These are phyloP conservation scores for Leucoraja erinaceus DNA, from an alignment of 2,113 vertebrate species.

Conservation along the genomic window DNA sequence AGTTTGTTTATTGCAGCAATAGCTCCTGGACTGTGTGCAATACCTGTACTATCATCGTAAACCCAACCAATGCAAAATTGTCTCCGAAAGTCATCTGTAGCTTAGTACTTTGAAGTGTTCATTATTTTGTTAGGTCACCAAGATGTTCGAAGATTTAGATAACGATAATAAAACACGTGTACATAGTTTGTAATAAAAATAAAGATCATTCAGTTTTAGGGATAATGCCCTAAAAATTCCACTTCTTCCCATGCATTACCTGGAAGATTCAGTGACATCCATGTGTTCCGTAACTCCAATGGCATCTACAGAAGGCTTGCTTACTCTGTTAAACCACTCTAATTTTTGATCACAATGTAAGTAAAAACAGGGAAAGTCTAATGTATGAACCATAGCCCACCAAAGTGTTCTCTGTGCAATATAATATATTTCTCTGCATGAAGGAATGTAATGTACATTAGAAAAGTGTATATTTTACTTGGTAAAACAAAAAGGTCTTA, in stretches of 20 bases:
- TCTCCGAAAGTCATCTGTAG: not conserved
- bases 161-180: not conserved
- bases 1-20: conserved; percentile 19
- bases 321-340: conserved; percentile 27
- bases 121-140: conserved; percentile 5
- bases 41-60: conserved; percentile 6
- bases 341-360: not conserved
- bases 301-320: not conserved
- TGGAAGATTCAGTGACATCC: conserved; percentile 21
- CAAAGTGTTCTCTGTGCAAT: conserved; percentile 21
- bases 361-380: not conserved
- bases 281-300: conserved; percentile 13
- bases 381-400: not conserved
- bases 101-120: not conserved
- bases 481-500: not conserved
- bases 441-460: not conserved
- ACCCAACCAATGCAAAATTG: not conserved
- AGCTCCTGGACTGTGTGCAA: conserved; percentile 12
- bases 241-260: conserved; percentile 24
- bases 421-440: conserved; percentile 24
- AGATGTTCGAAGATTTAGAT: not conserved
- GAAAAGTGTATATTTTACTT: conserved; percentile 23
- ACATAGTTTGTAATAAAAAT: conserved; percentile 36
- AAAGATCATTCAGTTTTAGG: conserved; percentile 7
- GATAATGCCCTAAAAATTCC: not conserved